phyloP scores from a whole-genome alignment of 2,888 invertebrate species.

The Bruchidius siliquastri region DNA sequence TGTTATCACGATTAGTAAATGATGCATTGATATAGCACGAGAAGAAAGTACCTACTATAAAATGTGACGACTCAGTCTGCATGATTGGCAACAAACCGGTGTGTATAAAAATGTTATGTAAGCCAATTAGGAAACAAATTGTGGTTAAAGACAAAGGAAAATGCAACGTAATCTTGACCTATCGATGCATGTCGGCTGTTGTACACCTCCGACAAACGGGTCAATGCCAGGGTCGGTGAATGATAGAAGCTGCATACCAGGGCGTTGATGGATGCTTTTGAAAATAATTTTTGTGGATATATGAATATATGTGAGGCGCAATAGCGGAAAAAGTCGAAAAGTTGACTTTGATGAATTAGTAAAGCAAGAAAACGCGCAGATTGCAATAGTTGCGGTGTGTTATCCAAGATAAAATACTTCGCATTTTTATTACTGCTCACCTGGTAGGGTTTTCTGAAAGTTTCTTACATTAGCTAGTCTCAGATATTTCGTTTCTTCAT shows the following conservation, averaged over 20 bases:
- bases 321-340: no score
- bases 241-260: neutral
- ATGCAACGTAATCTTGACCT: slow-evolving; percentile 18
- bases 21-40: neutral
- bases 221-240: neutral
- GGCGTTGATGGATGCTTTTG: neutral
- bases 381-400: no score
- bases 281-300: no score
- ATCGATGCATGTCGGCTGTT: slow-evolving; percentile 11
- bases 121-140: slow-evolving; percentile 2
- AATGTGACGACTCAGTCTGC: neutral
- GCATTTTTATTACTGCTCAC: no score
- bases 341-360: no score
- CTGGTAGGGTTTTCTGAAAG: no score
- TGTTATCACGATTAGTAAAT: slow-evolving; percentile 1
- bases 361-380: no score
- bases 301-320: no score
- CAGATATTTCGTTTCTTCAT: no score
- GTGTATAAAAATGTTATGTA: neutral
- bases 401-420: no score
- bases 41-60: neutral
- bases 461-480: no score
- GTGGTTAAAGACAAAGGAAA: slow-evolving; percentile 11
- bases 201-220: neutral
- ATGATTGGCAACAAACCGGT: neutral